Conservation (phyloP, 2,888 invertebrate species). For the Plagodis dolabraria region DNA sequence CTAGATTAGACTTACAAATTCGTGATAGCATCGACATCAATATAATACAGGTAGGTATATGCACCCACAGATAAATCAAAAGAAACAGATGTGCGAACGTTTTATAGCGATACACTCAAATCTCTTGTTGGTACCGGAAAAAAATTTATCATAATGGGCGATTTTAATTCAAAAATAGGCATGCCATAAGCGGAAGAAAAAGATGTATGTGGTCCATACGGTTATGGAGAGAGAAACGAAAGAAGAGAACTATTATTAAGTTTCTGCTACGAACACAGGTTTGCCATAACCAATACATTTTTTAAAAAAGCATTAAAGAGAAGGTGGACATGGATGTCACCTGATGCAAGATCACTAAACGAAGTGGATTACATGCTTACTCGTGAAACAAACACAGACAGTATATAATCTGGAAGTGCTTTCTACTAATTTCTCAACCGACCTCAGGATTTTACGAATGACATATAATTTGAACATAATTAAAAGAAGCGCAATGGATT, state of each 20-base stretch:
- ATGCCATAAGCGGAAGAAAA: neutral
- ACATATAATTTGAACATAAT: too few species aligned
- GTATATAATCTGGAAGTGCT: too few species aligned
- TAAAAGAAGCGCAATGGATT: too few species aligned
- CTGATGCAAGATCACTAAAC: neutral
- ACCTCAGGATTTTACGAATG: too few species aligned
- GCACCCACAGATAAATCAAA: conserved; percentile 1
- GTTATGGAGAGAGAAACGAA: conserved; percentile 1
- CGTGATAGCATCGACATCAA: too few species aligned
- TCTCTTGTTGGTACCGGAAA: neutral
- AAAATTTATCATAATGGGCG: neutral
- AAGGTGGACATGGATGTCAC: neutral
- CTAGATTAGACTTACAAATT: neutral
- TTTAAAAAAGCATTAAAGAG: too few species aligned
- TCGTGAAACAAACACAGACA: neutral
- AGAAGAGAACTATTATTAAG: conserved; percentile 1
- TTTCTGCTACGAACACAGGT: neutral
- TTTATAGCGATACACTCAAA: conserved; percentile 1
- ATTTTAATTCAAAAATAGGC: neutral
- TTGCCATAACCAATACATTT: too few species aligned
- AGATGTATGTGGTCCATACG: neutral
- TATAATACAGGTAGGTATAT: too few species aligned
- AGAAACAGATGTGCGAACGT: neutral
- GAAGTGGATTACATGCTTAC: conserved; percentile 4
- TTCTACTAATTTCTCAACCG: too few species aligned